Evolutionary conservation across 2,113 vertebrate species (phyloP), one percentile per base, ranked within the genome.

Genomic region (Nerophis lumbriciformis): DNA sequence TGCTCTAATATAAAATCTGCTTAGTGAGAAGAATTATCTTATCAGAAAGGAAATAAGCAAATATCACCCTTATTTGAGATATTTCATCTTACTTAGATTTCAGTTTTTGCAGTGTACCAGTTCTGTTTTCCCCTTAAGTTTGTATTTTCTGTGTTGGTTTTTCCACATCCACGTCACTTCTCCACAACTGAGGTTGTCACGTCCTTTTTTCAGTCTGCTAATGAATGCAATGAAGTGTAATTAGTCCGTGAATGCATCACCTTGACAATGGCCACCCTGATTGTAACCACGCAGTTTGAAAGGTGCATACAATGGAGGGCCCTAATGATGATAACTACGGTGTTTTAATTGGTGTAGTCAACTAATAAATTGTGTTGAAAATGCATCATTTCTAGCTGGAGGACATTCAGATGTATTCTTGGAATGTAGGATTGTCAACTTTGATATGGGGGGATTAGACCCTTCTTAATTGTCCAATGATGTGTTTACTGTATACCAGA

Each of bases 291-390:
- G 83, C 76, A 77, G 75, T 82, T 76, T 82, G 80, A 84, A 73
- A 83, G 77, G 66, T 83, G 83, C 83, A 75, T 80, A 88, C 86
- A 90, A 88, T 88, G 82, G 66, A 66, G 19, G 67, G 65, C 74
- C 75, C 70, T 88, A 86, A 88, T 87, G 85, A 87, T 88, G 88
- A 89, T 88, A 81, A 83, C 85, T 90, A 87, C 81, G 75, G 66
- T 84, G 72, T 81, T 78, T 82, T 86, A 87, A 89, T 87, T 87
- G 81, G 78, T 80, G 73, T 67, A 68, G 78, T 82, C 78, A 65
- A 6, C 78, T 87, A 78, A 81, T 63, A 76, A 73, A 76, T 75
- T 76, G 85, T 71, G 78, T 72, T 84, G 83, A 83, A 65, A 76
- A 76, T 9, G 44, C 38, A 19, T 39, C 3, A 72, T 68, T 81